Evolutionary conservation across 1,140 invertebrate genomes (phyloP).

Genomic region (Globodera ellingtonae): DNA sequence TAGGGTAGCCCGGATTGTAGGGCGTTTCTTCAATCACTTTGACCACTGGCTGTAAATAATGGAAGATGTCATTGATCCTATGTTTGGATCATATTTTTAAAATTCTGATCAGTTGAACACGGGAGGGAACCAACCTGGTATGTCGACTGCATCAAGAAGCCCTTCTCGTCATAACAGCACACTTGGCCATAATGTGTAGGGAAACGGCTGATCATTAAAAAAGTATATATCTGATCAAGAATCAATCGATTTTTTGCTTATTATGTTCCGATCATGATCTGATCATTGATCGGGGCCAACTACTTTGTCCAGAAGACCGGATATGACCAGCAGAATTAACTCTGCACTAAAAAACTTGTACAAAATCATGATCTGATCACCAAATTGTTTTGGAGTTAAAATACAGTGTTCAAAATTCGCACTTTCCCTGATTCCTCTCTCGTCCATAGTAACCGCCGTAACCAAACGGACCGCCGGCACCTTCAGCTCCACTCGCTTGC

Average conservation of each 20-base stretch:
- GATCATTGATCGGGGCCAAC: not conserved
- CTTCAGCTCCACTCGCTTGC: not conserved
- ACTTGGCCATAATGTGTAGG: constrained; percentile 65
- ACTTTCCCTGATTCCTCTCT: constrained; percentile 23
- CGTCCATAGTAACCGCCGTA: constrained; percentile 20
- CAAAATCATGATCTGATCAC: not conserved
- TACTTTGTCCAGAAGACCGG: not conserved
- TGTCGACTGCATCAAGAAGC: constrained; percentile 63
- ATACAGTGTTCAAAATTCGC: not conserved
- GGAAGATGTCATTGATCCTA: too few relatives aligned
- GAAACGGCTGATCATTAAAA: constrained; percentile 53
- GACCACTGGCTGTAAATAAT: constrained; percentile 57
- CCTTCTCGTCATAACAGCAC: constrained; percentile 64
- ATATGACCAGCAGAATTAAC: not conserved
- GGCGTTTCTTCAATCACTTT: constrained; percentile 65
- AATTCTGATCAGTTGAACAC: too few relatives aligned
- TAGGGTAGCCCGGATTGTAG: constrained; percentile 64
- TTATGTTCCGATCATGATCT: not conserved
- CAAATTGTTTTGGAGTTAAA: not conserved
- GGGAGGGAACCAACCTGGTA: constrained; percentile 36
- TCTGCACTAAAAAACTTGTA: not conserved
- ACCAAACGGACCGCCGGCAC: not conserved
- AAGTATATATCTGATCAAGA: not conserved
- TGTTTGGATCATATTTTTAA: too few relatives aligned
- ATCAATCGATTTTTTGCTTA: not conserved